phyloP scores from a whole-genome alignment of 1,140 invertebrate species.

The Pectinophora gossypiella region DNA sequence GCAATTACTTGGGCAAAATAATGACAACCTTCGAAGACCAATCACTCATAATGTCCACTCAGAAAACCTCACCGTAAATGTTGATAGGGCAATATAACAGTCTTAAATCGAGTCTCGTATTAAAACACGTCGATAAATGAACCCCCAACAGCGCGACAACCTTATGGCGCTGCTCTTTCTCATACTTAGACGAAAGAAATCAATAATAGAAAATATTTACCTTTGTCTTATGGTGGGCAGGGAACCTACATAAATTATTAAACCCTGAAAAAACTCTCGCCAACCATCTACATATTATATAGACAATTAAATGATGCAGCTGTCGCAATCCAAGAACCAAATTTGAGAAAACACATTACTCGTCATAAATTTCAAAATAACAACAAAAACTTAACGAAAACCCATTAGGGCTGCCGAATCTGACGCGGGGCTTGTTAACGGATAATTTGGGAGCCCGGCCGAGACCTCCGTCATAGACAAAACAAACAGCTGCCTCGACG shows the following conservation, averaged over 20 bases:
- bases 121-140: too few relatives aligned
- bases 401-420: constrained; percentile 74
- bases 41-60: too few relatives aligned
- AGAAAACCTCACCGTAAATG: too few relatives aligned
- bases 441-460: constrained; percentile 56
- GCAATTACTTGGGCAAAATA: too few relatives aligned
- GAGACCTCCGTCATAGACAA: constrained; percentile 74
- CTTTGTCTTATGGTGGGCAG: too few relatives aligned
- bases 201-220: too few relatives aligned
- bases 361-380: constrained; percentile 64
- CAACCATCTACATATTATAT: background rate
- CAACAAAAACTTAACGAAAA: constrained; percentile 73
- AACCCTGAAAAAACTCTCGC: background rate
- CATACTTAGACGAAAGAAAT: too few relatives aligned
- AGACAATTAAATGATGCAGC: constrained; percentile 51
- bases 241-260: background rate
- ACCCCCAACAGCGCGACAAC: too few relatives aligned
- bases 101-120: too few relatives aligned
- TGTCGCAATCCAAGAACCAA: constrained; percentile 42
- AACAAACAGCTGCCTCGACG: constrained; percentile 69
- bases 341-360: constrained; percentile 50
- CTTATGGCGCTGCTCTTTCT: too few relatives aligned
- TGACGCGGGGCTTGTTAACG: constrained; percentile 74
- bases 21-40: too few relatives aligned
- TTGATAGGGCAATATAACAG: too few relatives aligned